A percentile compares a stretch with the other conserved stretches of the same genome.
Evolutionary conservation across 2,888 invertebrate genomes (phyloP).

Genomic region (Troides aeacus): DNA sequence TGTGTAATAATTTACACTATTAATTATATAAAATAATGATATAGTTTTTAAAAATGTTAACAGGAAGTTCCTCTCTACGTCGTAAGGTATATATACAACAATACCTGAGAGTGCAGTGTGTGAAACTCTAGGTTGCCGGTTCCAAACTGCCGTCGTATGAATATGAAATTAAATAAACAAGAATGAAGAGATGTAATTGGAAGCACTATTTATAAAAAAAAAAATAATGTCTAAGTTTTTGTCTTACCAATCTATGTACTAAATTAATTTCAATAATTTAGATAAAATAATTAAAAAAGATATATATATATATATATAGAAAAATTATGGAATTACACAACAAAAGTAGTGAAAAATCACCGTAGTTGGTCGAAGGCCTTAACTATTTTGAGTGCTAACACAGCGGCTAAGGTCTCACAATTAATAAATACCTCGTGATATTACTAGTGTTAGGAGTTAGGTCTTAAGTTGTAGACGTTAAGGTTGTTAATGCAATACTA

Average conservation of each 20-base stretch:
- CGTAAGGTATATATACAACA: not conserved
- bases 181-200: no score
- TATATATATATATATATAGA: not conserved
- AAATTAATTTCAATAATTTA: not conserved
- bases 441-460: slow-evolving; percentile 25
- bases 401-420: slow-evolving; percentile 8
- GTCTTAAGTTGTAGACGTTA: slow-evolving; percentile 12
- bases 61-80: not conserved
- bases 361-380: not conserved
- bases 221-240: no score
- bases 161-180: not conserved
- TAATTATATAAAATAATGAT: not conserved
- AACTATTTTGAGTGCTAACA: slow-evolving; percentile 17
- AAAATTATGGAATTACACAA: not conserved
- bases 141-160: not conserved
- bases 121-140: not conserved
- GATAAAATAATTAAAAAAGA: not conserved
- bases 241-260: not conserved
- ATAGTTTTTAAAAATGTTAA: not conserved
- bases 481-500: slow-evolving; percentile 20
- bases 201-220: no score
- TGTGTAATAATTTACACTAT: no score
- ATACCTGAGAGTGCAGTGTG: no score
- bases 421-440: slow-evolving; percentile 29
- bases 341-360: not conserved